Base-by-base conservation (phyloP, 2,113 vertebrate species). In the Cinclus mexicanus region DNA sequence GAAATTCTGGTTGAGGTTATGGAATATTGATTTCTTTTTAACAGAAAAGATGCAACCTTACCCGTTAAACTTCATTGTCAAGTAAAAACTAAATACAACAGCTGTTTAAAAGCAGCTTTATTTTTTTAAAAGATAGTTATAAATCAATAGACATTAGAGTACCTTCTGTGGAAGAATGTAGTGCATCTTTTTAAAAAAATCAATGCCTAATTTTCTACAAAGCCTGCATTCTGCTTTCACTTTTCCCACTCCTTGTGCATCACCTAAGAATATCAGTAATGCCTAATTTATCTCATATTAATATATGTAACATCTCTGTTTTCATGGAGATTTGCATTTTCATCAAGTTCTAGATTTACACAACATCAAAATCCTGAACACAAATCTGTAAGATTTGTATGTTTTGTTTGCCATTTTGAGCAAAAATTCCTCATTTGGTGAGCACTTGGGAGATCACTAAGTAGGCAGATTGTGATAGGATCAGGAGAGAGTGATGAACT, bases 1-100 rank as follows among this genome's bases (percentile, higher is more conserved):
- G 79, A 95, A 95, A 94, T 90, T 90, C 82, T 93, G 35, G 55
- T 93, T 83, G 82, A 90, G 39, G 61, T 88, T 96, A 88, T 77
- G 56, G 81, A 93, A 87, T 95, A 91, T 77, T 93, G 90, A 90
- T 94, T 95, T 92, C 19, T 90, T 90, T 90, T 88, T 93, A 93
- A 94, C 59, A 86, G 90, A 88, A 77, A 72, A 95, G 91, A 63
- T 83, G 67, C 63, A 94, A 67, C 75, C 53, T 69, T 90, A 90
- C 55, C 33, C 2, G 0, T 95, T 78, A 93, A 28, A 63, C 55
- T 90, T 90, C 35, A 28, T 83, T 88, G 70, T 94, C 63, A 93
- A 84, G 93, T 93, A 87, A 90, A 86, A 50, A 63, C 46, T 79
- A 69, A 91, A 74, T 47, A 82, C 49, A 87, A 69, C 59, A 94